phyloP scores from a whole-genome alignment of 2,888 invertebrate genomes.

The Iphiclides podalirius region DNA sequence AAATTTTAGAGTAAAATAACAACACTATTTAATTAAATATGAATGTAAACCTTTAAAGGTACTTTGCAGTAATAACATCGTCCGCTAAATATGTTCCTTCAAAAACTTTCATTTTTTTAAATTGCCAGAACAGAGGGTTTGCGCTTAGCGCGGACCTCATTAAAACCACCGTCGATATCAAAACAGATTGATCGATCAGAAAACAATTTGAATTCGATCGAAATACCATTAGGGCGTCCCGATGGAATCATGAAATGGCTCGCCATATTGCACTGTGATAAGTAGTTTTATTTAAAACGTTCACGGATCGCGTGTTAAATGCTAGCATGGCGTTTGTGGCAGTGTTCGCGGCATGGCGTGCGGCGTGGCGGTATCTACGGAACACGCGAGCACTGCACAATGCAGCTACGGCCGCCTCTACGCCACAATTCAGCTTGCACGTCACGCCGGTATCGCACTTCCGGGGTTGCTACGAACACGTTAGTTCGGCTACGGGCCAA shows the following conservation, averaged over 20 bases:
- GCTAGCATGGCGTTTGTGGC: constrained; percentile 20
- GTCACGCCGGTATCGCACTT: constrained; percentile 20
- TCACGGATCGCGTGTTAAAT: constrained; percentile 25
- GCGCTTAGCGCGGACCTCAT: too few relatives aligned
- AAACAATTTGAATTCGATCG: constrained; percentile 10
- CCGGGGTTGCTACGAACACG: constrained; percentile 17
- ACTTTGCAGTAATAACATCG: too few relatives aligned
- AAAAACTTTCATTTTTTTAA: too few relatives aligned
- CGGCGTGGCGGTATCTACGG: constrained; percentile 13
- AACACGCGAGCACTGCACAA: constrained; percentile 23
- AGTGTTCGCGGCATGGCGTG: constrained; percentile 21
- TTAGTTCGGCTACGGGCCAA: constrained; percentile 16
- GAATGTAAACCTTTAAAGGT: too few relatives aligned
- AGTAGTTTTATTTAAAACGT: constrained; percentile 19
- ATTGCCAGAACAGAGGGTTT: too few relatives aligned
- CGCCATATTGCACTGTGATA: constrained; percentile 16
- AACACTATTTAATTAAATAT: too few relatives aligned
- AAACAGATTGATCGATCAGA: background rate
- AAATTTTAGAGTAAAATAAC: too few relatives aligned
- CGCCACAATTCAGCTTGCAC: constrained; percentile 20
- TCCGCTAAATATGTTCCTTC: too few relatives aligned
- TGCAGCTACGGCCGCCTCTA: constrained; percentile 14
- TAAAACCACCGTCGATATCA: too few relatives aligned
- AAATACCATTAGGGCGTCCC: constrained; percentile 2
- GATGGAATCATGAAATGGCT: constrained; percentile 16